Percentiles rank a stretch among this genome's conserved stretches.
Evolutionary conservation across 64 coral and sea anemone species (phyloP).

Genomic region (Porites lutea): DNA sequence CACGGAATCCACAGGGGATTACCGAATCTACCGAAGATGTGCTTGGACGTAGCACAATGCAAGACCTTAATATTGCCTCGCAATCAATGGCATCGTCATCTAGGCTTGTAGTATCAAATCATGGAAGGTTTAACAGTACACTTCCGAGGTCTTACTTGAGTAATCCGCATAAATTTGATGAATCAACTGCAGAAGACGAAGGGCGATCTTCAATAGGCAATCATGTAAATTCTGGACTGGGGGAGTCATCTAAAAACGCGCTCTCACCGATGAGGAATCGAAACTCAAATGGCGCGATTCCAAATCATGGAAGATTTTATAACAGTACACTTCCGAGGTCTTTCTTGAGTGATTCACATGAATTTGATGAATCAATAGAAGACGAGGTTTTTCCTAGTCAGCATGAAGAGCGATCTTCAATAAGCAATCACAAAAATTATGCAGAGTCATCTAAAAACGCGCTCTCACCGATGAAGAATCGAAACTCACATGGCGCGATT

Average conservation of each 20-base stretch:
- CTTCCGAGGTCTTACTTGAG: background rate
- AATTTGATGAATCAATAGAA: conserved; percentile 7
- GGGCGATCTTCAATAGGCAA: background rate
- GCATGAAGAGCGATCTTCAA: background rate
- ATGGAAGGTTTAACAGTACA: background rate
- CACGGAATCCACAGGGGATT: conserved; percentile 1
- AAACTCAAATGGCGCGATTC: background rate
- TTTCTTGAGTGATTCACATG: background rate
- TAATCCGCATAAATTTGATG: background rate
- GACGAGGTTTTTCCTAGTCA: background rate
- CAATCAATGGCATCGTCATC: background rate
- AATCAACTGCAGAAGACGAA: background rate
- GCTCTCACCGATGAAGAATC: background rate
- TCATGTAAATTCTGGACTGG: background rate
- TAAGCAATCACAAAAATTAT: background rate
- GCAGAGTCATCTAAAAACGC: background rate
- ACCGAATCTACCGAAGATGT: conserved; percentile 13
- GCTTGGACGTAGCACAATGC: background rate
- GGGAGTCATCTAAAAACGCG: background rate
- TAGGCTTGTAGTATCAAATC: background rate
- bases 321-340: background rate
- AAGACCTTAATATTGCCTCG: background rate
- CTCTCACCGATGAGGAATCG: background rate
- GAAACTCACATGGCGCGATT: background rate
- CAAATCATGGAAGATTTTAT: too few relatives aligned